Evolutionary conservation across 2,113 vertebrate genomes (phyloP).

Genomic region (Prionailurus viverrinus): DNA sequence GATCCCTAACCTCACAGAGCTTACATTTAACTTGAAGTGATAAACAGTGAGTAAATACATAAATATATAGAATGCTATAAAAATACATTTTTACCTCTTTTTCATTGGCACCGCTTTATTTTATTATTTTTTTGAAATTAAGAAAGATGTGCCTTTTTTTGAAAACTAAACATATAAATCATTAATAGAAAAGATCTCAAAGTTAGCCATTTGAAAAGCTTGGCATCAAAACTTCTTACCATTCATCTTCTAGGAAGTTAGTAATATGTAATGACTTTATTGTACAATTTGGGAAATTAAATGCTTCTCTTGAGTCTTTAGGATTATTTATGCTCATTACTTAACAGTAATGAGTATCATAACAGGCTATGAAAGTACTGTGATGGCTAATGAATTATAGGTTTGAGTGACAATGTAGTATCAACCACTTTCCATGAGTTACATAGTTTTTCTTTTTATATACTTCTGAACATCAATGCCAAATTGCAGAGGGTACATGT

Average conservation of each 20-base stretch:
- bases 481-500: background rate
- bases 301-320: background rate
- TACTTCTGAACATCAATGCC: background rate
- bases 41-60: background rate
- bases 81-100: background rate
- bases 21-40: background rate
- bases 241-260: background rate
- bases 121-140: background rate
- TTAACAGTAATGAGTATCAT: background rate
- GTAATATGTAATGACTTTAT: background rate
- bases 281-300: background rate
- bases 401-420: background rate
- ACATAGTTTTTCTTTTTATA: background rate
- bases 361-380: background rate
- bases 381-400: background rate
- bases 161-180: background rate
- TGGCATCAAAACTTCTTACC: background rate
- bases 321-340: background rate
- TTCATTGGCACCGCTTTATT: background rate
- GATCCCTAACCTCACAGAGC: background rate
- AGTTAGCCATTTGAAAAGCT: background rate
- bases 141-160: background rate
- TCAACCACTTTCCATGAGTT: background rate
- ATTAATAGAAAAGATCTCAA: background rate
- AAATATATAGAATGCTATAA: background rate